These are phyloP conservation scores for Incurvaria masculella DNA, from an alignment of 2,888 invertebrate genomes.

Conservation along the genomic window DNA sequence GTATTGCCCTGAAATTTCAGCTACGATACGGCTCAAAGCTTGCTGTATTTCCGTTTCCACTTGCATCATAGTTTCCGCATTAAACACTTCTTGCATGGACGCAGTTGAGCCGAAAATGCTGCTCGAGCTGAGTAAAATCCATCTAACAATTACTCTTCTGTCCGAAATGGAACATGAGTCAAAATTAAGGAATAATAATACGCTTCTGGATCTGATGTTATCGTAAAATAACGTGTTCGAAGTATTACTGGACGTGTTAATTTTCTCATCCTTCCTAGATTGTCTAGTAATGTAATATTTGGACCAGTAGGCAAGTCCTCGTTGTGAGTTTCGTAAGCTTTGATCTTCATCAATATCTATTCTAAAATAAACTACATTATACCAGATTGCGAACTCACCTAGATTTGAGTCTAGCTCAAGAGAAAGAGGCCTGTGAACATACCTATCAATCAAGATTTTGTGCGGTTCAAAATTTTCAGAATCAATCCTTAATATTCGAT, in stretches of 20 bases:
- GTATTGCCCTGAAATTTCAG: not conserved
- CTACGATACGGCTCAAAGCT: not conserved
- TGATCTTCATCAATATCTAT: not conserved
- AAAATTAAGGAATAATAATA: not conserved
- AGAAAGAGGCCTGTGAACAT: not conserved
- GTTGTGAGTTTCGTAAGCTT: not conserved
- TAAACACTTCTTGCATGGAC: not conserved
- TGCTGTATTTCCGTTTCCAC: constrained; percentile 1
- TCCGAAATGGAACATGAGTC: not conserved
- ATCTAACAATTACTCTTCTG: not conserved
- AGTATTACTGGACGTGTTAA: not conserved
- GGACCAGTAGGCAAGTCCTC: not conserved
- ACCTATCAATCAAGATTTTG: not conserved
- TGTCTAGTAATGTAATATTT: not conserved
- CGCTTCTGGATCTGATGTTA: constrained; percentile 1
- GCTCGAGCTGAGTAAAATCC: not conserved
- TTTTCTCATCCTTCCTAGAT: not conserved
- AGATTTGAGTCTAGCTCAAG: not conserved
- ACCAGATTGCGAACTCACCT: not conserved
- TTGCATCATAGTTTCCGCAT: constrained; percentile 2
- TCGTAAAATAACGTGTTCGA: not conserved
- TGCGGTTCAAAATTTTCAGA: not conserved
- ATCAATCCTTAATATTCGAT: constrained; percentile 19
- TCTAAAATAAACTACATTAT: not conserved
- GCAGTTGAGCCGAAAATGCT: not conserved